A percentile compares a stretch with the other conserved stretches of the same genome.
Evolutionary conservation across 2,113 vertebrate genomes (phyloP).

Genomic region (Pachyramphus minor): DNA sequence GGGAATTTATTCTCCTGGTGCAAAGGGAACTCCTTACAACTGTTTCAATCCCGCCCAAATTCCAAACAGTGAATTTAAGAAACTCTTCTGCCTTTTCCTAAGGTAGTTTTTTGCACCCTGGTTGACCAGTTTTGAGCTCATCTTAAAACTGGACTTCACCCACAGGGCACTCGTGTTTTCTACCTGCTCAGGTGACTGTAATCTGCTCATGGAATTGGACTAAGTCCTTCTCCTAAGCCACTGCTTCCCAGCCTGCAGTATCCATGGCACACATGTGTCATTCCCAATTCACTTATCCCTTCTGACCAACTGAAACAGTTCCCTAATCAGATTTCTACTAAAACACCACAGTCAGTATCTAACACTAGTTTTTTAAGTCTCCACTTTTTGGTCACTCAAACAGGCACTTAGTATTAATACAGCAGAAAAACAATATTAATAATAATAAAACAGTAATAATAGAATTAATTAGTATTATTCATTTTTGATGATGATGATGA

Average conservation of each 20-base stretch:
- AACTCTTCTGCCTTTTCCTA: not conserved
- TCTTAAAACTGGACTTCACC: not conserved
- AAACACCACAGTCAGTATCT: not conserved
- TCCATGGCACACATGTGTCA: not conserved
- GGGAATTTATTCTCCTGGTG: not conserved
- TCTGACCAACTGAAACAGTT: not conserved
- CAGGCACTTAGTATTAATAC: not conserved
- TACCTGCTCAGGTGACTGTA: not conserved
- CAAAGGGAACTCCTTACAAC: not conserved
- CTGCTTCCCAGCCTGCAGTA: not conserved
- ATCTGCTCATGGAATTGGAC: not conserved
- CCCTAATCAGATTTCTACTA: not conserved
- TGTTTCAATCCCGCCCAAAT: not conserved
- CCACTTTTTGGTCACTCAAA: not conserved
- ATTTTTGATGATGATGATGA: not conserved
- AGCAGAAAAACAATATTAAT: not conserved
- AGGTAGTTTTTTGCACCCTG: not conserved
- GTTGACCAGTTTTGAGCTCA: not conserved
- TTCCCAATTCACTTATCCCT: not conserved
- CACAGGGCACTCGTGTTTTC: not conserved
- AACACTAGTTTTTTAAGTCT: not conserved
- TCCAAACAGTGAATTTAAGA: not conserved
- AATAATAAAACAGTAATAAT: no score
- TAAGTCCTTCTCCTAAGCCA: not conserved
- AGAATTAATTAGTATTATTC: no score